These are phyloP conservation scores for Drosophila neocordata DNA, from an alignment of 1,140 invertebrate species.

Conservation along the genomic window DNA sequence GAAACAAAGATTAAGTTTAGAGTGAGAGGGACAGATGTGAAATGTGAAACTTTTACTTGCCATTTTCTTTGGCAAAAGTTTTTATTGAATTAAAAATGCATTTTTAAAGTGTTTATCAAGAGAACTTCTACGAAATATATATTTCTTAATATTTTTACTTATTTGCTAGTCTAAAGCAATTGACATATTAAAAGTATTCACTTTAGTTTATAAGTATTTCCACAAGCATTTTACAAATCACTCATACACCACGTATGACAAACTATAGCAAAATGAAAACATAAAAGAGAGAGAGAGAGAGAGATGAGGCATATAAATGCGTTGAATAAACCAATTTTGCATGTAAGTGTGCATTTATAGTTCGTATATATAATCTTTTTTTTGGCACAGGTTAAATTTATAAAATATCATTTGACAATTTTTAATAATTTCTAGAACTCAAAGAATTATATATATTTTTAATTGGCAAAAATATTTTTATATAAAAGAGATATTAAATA, in stretches of 20 bases:
- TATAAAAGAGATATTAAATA: too few species aligned
- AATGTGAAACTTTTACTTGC: conserved; percentile 4
- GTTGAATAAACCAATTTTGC: too few species aligned
- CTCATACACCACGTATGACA: conserved; percentile 46
- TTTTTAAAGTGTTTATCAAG: background rate
- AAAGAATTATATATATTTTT: too few species aligned
- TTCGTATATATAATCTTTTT: too few species aligned
- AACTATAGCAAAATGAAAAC: conserved; percentile 27
- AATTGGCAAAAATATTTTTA: too few species aligned
- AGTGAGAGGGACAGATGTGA: background rate
- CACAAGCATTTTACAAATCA: conserved; percentile 48
- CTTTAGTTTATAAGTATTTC: conserved; percentile 12
- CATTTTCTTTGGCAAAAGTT: conserved; percentile 3
- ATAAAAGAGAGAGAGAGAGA: too few species aligned
- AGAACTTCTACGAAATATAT: background rate
- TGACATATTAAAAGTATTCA: background rate
- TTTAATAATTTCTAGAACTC: too few species aligned
- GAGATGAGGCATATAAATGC: too few species aligned
- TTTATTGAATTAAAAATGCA: background rate
- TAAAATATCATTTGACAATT: too few species aligned
- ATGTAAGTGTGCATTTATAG: too few species aligned
- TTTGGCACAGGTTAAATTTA: too few species aligned
- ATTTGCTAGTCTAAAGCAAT: background rate
- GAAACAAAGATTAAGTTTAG: background rate
- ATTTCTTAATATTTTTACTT: background rate